Percentiles rank a stretch among this genome's conserved stretches.
Evolutionary conservation across 1,140 invertebrate genomes (phyloP).

Genomic region (Drosophila rhopaloa): DNA sequence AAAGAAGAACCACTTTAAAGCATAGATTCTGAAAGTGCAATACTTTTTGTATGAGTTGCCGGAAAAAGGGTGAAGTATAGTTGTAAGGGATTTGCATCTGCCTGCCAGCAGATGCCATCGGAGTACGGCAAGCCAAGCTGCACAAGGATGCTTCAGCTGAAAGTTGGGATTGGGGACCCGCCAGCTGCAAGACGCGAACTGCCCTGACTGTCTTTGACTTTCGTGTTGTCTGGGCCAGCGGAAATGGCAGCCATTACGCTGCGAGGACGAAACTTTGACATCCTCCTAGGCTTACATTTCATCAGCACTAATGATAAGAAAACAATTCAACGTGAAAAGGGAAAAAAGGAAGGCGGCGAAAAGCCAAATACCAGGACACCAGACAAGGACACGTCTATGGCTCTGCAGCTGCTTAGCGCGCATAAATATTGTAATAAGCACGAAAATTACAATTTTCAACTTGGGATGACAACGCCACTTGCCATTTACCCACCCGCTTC

Average conservation of each 20-base stretch:
- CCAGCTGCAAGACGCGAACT: no score
- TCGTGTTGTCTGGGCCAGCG: slow-evolving; percentile 42
- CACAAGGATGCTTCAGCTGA: slow-evolving; percentile 18
- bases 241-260: slow-evolving; percentile 48
- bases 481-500: slow-evolving; percentile 1
- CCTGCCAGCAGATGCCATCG: slow-evolving; percentile 46
- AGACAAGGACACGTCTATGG: slow-evolving; percentile 4
- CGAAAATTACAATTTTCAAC: slow-evolving; percentile 72
- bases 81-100: slow-evolving; percentile 49
- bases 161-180: not conserved
- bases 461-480: slow-evolving; percentile 38
- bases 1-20: not conserved
- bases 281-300: slow-evolving; percentile 54
- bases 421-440: slow-evolving; percentile 76
- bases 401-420: slow-evolving; percentile 43
- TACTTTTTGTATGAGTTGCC: slow-evolving; percentile 37
- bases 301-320: slow-evolving; percentile 62
- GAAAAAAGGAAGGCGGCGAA: not conserved
- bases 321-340: slow-evolving; percentile 42
- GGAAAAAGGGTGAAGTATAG: not conserved
- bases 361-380: slow-evolving; percentile 35
- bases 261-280: slow-evolving; percentile 52
- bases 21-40: slow-evolving; percentile 10
- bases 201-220: not conserved
- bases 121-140: not conserved